Conservation (phyloP, 2,888 invertebrate species). For the Leucophora obtusa region DNA sequence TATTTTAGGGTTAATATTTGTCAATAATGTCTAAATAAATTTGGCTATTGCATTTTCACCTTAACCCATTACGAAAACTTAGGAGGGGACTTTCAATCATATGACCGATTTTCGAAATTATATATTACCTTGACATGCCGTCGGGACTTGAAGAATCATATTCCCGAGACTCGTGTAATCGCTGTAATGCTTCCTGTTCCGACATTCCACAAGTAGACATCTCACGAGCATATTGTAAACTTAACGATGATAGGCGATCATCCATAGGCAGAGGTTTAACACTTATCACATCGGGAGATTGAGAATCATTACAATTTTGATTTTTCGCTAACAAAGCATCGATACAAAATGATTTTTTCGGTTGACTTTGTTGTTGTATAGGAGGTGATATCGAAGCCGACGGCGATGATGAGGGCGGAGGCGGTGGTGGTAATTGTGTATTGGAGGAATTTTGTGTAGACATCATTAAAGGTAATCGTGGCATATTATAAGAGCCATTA, state of each 20-base stretch:
- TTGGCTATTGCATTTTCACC: too few species aligned
- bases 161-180: constrained; percentile 76
- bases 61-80: too few species aligned
- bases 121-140: constrained; percentile 78
- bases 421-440: constrained; percentile 37
- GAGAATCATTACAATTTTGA: constrained; percentile 73
- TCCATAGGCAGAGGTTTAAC: constrained; percentile 66
- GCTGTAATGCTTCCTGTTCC: constrained; percentile 77
- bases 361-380: constrained; percentile 69
- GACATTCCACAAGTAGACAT: constrained; percentile 68
- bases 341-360: constrained; percentile 91
- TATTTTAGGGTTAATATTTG: too few species aligned
- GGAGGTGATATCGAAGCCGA: constrained; percentile 65
- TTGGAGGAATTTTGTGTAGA: constrained; percentile 67
- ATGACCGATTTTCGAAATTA: background rate
- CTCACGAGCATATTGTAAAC: constrained; percentile 72
- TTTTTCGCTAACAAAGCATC: constrained; percentile 89
- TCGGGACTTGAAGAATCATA: constrained; percentile 78
- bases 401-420: constrained; percentile 51
- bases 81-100: too few species aligned
- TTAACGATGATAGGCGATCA: constrained; percentile 71
- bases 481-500: constrained; percentile 70
- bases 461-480: constrained; percentile 70
- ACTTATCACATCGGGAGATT: constrained; percentile 18
- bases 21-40: too few species aligned